Base-by-base conservation (phyloP, 2,113 vertebrate genomes). In the Spheniscus mendiculus region DNA sequence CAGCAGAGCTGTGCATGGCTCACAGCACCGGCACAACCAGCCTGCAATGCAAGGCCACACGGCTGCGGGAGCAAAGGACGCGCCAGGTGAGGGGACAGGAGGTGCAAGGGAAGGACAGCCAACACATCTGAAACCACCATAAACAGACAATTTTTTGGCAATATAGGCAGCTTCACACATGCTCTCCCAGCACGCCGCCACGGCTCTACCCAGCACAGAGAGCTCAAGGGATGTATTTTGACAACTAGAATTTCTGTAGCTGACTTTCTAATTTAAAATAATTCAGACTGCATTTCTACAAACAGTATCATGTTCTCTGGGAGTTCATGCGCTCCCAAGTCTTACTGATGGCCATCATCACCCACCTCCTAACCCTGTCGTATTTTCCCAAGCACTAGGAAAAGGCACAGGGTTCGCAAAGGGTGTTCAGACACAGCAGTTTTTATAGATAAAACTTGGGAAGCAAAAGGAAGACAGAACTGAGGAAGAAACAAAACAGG, bases 181-280 rank as follows among this genome's bases (percentile, higher is more conserved):
- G 50, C 76, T 71, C 22, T 69, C 40, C 42, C 16, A 49, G 42
- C 67, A 19, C 3, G 11, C 19, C 18, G 2, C 16, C 13, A 2
- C 2, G 11, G 56, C 15, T 88, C 50, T 42, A 21, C 15, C 8
- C 7, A 63, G 52, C 22, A 4, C 44, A 11, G 21, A 32, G 9
- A 74, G 66, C 18, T 71, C 4, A 1, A 32, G 21, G 18, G 25
- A 58, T 0, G 0, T 34, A 30, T 6, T 6, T 27, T 36, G 32
- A 45, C 17, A 83, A 42, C 11, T 10, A 15, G 15, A 83, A 90
- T 45, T 71, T 76, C 56, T 71, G 25, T 16, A 81, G 62, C 42
- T 82, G 58, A 38, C 32, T 82, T 73, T 27, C 34, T 34, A 26
- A 70, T 81, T 80, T 36, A 44, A 89, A 83, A n/a, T 36, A 66